A percentile compares a stretch with the other conserved stretches of the same genome.
phyloP scores from a whole-genome alignment of 2,888 invertebrate species.

The Lasioglossum calceatum region DNA sequence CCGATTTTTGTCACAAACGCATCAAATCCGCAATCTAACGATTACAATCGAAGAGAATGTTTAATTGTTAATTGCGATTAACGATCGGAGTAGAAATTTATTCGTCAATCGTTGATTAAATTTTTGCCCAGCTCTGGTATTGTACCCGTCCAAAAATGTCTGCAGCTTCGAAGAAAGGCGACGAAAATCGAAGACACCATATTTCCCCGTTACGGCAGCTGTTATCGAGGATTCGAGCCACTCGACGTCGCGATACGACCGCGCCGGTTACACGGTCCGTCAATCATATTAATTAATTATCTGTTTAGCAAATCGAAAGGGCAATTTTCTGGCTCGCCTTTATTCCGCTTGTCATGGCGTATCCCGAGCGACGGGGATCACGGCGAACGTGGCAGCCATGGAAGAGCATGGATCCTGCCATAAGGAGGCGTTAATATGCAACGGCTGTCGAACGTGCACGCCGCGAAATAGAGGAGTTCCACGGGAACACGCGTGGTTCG shows the following conservation, averaged over 20 bases:
- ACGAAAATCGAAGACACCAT: too few relatives aligned
- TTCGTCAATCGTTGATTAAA: too few relatives aligned
- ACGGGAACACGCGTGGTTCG: background rate
- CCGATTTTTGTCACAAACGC: too few relatives aligned
- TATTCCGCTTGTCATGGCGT: conserved; percentile 48
- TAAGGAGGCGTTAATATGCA: conserved; percentile 57
- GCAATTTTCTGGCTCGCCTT: conserved; percentile 48
- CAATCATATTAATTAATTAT: conserved; percentile 57
- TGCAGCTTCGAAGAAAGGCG: too few relatives aligned
- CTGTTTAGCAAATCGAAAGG: conserved; percentile 43
- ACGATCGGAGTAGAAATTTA: too few relatives aligned
- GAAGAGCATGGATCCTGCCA: conserved; percentile 25
- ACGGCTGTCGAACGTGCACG: conserved; percentile 45
- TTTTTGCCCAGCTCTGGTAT: too few relatives aligned
- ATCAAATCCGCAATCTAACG: too few relatives aligned
- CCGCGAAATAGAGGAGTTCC: conserved; percentile 24
- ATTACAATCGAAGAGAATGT: too few relatives aligned
- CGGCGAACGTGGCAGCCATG: background rate
- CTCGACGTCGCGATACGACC: background rate
- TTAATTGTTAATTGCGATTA: too few relatives aligned
- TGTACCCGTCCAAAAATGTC: too few relatives aligned
- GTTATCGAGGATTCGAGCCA: background rate
- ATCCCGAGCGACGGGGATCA: conserved; percentile 20
- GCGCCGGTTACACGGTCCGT: conserved; percentile 13
- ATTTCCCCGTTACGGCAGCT: background rate